Evolutionary conservation across 2,888 invertebrate species (phyloP), one percentile per base, ranked within the genome.

Genomic region (Mimumesa dahlbomi): DNA sequence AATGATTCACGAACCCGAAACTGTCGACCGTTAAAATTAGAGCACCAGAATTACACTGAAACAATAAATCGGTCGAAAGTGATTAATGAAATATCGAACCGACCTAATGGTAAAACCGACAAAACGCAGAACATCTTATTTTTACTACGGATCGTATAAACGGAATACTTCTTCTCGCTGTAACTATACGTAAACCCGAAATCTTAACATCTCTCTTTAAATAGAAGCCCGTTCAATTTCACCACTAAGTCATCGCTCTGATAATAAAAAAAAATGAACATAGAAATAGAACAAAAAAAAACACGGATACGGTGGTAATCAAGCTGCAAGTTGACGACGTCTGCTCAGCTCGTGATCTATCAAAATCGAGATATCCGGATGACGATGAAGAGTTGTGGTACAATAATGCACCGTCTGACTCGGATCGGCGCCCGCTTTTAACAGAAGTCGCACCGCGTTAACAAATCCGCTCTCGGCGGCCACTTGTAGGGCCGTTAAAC

Each of bases 391-490:
- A 4, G 81, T 82, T 1, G 80, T 79, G 2, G 79, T 70, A n/a
- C 77, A 79, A 57, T 82, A 82, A 11, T 73, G 64, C 2, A 75
- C 54, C 1, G 77, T 81, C 31, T 82, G 78, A 29, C 76, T 82
- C 11, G 84, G 84, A 74, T 85, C 84, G 5, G 85, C 85, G 16
- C 85, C 85, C 7, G 85, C 85, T 53, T 84, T 81, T 2, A 86
- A 48, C 21, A 86, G 52, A 29, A 85, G 63, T 49, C 40, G 76
- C 11, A 89, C 89, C 6, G 89, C 86, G 16, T 84, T 81, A 11
- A 85, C 82, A 49, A 89, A 89, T 7, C 89, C 88, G 62, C 89
- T 89, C 58, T 89, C 89, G 6, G 89, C 87, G n/a, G 89, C 89
- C 2, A 89, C 85, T 66, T 89, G 88, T 2, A 89, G 81, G 0